phyloP scores from a whole-genome alignment of 2,888 invertebrate species.

The Brachyopa scutellaris region DNA sequence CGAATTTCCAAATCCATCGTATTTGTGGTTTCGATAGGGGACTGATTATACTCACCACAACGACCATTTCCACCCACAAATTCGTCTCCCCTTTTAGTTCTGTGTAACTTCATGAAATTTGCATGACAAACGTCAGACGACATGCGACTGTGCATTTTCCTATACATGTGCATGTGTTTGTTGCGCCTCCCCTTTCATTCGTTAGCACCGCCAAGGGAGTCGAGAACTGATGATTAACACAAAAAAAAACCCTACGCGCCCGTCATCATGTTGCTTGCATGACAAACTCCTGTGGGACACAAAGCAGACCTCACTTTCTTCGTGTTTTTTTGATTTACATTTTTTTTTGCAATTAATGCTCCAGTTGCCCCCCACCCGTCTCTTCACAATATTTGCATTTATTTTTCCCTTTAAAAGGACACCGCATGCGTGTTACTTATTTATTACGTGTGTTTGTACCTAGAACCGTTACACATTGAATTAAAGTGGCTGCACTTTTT shows the following conservation, averaged over 20 bases:
- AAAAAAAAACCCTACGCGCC: constrained; percentile 47
- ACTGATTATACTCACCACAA: too few species aligned
- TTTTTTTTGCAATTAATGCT: constrained; percentile 28
- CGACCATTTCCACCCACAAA: too few species aligned
- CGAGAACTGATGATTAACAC: constrained; percentile 54
- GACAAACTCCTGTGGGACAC: constrained; percentile 53
- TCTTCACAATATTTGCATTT: too few species aligned
- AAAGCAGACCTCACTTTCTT: constrained; percentile 21
- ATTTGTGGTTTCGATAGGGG: too few species aligned
- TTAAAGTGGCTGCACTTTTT: constrained; percentile 31
- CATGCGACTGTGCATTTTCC: constrained; percentile 58
- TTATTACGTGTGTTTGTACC: neutral
- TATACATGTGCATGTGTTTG: neutral
- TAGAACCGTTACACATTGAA: constrained; percentile 30
- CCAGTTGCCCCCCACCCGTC: too few species aligned
- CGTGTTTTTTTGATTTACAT: constrained; percentile 6
- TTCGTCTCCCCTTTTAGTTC: too few species aligned
- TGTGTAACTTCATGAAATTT: constrained; percentile 57
- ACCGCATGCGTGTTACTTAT: constrained; percentile 45
- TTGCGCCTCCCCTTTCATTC: constrained; percentile 15
- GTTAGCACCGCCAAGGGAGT: constrained; percentile 22
- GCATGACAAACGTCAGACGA: constrained; percentile 61
- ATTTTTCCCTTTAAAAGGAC: constrained; percentile 28
- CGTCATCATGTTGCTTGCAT: constrained; percentile 41
- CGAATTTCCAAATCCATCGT: too few species aligned